Evolutionary conservation across 2,888 invertebrate species (phyloP).

Genomic region (Tachina fera): DNA sequence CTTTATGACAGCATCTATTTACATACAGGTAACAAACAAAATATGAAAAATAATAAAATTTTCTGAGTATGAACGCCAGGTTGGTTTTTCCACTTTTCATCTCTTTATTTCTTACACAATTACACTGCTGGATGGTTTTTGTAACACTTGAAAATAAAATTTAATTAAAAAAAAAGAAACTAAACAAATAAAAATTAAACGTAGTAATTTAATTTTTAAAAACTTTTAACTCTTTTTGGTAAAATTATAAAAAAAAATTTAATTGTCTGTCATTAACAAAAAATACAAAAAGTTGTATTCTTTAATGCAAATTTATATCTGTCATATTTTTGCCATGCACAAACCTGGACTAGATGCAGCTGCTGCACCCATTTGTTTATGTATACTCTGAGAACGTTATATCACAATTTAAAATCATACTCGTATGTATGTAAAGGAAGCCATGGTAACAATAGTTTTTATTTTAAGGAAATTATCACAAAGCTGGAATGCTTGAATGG

Average conservation of each 20-base stretch:
- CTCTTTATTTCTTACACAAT: not conserved
- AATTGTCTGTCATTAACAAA: not conserved
- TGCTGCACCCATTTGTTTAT: conserved; percentile 64
- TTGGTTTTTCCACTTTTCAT: conserved; percentile 45
- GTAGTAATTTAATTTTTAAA: conserved; percentile 48
- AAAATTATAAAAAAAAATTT: not conserved
- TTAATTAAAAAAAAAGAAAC: conserved; percentile 61
- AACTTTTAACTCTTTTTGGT: conserved; percentile 26
- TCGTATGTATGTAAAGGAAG: conserved; percentile 48
- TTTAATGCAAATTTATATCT: conserved; percentile 36
- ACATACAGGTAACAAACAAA: conserved; percentile 56
- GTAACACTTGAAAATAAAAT: conserved; percentile 58
- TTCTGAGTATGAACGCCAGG: conserved; percentile 38
- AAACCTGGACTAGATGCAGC: conserved; percentile 38
- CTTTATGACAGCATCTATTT: conserved; percentile 45
- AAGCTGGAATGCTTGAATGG: conserved; percentile 15
- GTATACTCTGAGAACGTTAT: conserved; percentile 28
- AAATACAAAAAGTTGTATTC: conserved; percentile 5
- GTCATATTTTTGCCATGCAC: conserved; percentile 62
- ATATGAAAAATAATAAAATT: conserved; percentile 37
- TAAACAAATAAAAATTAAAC: conserved; percentile 57
- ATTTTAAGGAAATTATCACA: conserved; percentile 44
- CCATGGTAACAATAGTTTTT: conserved; percentile 61
- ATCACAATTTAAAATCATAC: conserved; percentile 49
- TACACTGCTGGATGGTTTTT: conserved; percentile 21